Conservation (phyloP, 1,140 invertebrate genomes). For the Polypedilum vanderplanki region DNA sequence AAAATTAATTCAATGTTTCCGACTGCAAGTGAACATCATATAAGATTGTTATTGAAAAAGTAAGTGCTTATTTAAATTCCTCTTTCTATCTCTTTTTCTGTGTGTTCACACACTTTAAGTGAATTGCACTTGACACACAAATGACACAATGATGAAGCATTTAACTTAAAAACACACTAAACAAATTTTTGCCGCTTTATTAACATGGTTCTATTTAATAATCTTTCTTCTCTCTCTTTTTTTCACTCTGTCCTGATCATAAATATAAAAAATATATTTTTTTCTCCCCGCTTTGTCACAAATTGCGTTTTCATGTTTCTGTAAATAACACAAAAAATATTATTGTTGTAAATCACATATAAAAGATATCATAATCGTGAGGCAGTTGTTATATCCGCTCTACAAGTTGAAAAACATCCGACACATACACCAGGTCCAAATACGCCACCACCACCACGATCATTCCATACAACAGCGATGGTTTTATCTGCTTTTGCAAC, state of each 20-base stretch:
- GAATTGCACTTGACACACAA: conserved; percentile 2
- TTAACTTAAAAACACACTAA: too few species aligned
- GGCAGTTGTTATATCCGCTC: conserved; percentile 83
- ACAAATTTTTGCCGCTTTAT: neutral
- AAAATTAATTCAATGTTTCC: conserved; percentile 88
- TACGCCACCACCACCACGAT: conserved; percentile 55
- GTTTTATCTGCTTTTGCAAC: conserved; percentile 42
- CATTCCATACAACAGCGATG: conserved; percentile 39
- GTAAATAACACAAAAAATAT: conserved; percentile 20
- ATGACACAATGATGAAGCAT: neutral
- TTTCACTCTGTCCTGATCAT: neutral
- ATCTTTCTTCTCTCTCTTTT: conserved; percentile 7
- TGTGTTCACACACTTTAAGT: neutral
- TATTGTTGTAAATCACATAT: conserved; percentile 35
- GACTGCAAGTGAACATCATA: conserved; percentile 80
- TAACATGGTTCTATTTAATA: neutral
- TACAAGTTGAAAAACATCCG: conserved; percentile 88
- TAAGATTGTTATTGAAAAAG: conserved; percentile 80
- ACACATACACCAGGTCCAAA: conserved; percentile 76
- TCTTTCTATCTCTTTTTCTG: neutral
- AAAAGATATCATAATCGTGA: conserved; percentile 83
- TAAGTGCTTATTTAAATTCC: conserved; percentile 48
- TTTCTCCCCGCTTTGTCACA: too few species aligned
- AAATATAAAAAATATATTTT: too few species aligned
- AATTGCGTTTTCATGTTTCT: neutral